phyloP scores from a whole-genome alignment of 2,797 vertebrate species.

The Lacerta viridis region DNA sequence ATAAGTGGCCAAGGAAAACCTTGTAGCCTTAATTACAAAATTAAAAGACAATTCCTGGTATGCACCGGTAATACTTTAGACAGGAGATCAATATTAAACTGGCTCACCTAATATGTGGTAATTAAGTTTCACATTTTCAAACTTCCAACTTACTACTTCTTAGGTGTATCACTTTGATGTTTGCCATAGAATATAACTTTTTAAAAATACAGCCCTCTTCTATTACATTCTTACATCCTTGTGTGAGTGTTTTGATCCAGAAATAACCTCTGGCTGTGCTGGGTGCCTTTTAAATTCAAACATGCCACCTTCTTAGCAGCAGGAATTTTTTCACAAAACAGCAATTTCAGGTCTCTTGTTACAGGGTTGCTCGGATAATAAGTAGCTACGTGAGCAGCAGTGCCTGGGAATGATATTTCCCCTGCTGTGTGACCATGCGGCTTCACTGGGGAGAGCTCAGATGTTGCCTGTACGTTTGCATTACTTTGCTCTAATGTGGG shows the following conservation, averaged over 20 bases:
- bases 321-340: conserved; percentile 65
- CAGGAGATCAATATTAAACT: background rate
- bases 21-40: background rate
- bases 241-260: conserved; percentile 66
- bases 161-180: conserved; percentile 53
- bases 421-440: conserved; percentile 56
- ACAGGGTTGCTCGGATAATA: conserved; percentile 66
- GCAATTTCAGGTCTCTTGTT: conserved; percentile 68
- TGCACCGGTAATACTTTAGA: background rate
- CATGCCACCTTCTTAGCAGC: conserved; percentile 66
- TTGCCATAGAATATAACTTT: conserved; percentile 44
- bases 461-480: conserved; percentile 49
- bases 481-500: conserved; percentile 29
- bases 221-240: conserved; percentile 54
- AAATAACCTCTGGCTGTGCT: conserved; percentile 64
- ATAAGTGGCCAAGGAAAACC: background rate
- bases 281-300: conserved; percentile 68
- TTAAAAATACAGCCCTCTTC: conserved; percentile 8
- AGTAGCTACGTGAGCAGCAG: conserved; percentile 65
- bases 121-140: conserved; percentile 19
- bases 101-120: conserved; percentile 22
- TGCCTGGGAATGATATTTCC: conserved; percentile 62
- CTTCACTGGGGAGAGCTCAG: conserved; percentile 47
- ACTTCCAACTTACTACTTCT: conserved; percentile 56
- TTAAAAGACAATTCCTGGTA: conserved; percentile 1